These are phyloP conservation scores for Hetaerina titia DNA, from an alignment of 2,888 invertebrate species.

Conservation along the genomic window DNA sequence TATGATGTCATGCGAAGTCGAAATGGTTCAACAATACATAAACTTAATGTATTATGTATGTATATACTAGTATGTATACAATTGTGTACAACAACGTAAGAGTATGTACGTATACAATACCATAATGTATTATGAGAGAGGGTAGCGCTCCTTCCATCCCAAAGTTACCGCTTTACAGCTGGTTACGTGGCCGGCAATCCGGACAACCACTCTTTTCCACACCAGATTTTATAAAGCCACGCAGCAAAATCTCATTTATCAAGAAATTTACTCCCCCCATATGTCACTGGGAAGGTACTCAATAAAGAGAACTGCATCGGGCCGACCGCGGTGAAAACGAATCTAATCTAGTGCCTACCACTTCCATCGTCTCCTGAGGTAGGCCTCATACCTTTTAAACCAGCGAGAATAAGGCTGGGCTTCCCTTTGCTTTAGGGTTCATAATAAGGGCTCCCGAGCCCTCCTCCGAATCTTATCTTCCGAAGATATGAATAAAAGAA, in stretches of 20 bases:
- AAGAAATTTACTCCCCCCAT: not conserved
- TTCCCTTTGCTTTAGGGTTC: not conserved
- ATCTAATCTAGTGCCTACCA: not conserved
- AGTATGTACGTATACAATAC: too few relatives aligned
- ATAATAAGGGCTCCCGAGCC: not conserved
- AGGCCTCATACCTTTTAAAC: not conserved
- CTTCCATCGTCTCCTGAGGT: not conserved
- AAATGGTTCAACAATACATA: too few relatives aligned
- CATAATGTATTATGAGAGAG: too few relatives aligned
- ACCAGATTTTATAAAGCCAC: not conserved
- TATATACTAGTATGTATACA: too few relatives aligned
- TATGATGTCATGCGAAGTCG: too few relatives aligned
- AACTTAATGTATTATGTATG: too few relatives aligned
- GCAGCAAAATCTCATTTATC: not conserved
- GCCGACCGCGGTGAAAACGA: not conserved
- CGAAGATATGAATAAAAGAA: constrained; percentile 20
- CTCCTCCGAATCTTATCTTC: not conserved
- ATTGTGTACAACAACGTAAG: too few relatives aligned
- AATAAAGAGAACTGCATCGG: not conserved
- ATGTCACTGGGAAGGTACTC: not conserved
- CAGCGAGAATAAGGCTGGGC: not conserved
- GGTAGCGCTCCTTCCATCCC: too few relatives aligned
- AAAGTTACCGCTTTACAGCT: not conserved
- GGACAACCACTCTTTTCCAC: not conserved
- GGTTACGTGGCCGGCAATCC: not conserved